These are phyloP conservation scores for Meteorus colon DNA, from an alignment of 2,888 invertebrate species.

Conservation along the genomic window DNA sequence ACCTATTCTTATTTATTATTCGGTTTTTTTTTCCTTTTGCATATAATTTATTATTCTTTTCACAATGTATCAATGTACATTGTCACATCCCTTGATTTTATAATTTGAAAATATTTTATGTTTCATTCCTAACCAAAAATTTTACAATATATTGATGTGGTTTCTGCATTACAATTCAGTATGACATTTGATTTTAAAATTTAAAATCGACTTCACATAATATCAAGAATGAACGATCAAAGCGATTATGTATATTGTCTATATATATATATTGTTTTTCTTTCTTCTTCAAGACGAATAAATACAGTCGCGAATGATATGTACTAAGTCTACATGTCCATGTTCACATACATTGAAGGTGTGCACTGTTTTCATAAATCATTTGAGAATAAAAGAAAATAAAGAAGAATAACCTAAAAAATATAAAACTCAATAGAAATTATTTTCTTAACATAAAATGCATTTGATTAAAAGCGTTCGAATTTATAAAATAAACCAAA, in stretches of 20 bases:
- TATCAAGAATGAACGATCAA: conserved; percentile 36
- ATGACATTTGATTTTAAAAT: conserved; percentile 40
- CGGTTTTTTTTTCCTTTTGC: background rate
- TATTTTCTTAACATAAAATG: conserved; percentile 61
- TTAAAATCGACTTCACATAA: conserved; percentile 51
- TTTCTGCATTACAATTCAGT: background rate
- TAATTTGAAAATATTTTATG: background rate
- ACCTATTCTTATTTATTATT: background rate
- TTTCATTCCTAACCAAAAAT: background rate
- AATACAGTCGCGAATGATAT: conserved; percentile 42
- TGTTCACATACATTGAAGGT: conserved; percentile 28
- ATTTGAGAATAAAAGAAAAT: background rate
- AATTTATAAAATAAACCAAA: conserved; percentile 51
- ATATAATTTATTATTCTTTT: background rate
- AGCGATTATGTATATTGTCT: conserved; percentile 36
- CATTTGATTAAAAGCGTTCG: conserved; percentile 68
- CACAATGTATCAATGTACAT: background rate
- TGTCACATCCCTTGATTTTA: background rate
- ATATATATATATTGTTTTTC: conserved; percentile 4
- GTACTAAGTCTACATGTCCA: conserved; percentile 40
- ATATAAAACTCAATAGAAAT: conserved; percentile 27
- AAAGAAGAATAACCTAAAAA: background rate
- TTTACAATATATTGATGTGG: background rate
- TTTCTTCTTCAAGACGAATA: conserved; percentile 30
- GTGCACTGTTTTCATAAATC: background rate